Percentiles rank a stretch among this genome's conserved stretches.
Conservation (phyloP, 1,140 invertebrate genomes). For the Contarinia nasturtii region DNA sequence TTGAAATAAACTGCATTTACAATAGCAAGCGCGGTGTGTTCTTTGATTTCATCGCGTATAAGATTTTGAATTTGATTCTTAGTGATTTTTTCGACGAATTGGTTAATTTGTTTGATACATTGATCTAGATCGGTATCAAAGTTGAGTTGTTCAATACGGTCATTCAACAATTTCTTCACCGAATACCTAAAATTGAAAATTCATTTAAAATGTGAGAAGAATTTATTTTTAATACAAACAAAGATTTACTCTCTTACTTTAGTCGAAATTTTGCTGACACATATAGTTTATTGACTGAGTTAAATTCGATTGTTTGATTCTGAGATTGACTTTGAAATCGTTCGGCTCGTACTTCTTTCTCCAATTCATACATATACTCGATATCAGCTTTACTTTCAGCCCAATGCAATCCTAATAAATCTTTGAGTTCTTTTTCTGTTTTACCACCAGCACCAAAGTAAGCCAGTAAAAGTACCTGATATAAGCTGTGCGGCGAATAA, state of each 20-base stretch:
- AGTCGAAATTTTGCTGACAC: slow-evolving; percentile 29
- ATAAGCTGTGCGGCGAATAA: slow-evolving; percentile 72
- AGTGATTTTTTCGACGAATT: slow-evolving; percentile 60
- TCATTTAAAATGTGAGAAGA: too few relatives aligned
- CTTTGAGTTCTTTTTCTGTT: slow-evolving; percentile 46
- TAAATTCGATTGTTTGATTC: slow-evolving; percentile 36
- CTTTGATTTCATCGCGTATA: slow-evolving; percentile 28
- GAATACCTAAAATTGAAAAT: slow-evolving; percentile 43
- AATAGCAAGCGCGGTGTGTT: slow-evolving; percentile 49
- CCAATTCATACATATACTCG: slow-evolving; percentile 39
- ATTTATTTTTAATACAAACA: too few relatives aligned
- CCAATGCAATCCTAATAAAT: slow-evolving; percentile 31
- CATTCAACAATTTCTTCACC: slow-evolving; percentile 37
- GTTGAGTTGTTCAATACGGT: slow-evolving; percentile 43
- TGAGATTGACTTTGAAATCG: slow-evolving; percentile 26
- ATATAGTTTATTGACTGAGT: slow-evolving; percentile 56
- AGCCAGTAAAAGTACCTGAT: slow-evolving; percentile 56
- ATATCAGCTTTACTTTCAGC: slow-evolving; percentile 38
- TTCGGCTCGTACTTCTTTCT: slow-evolving; percentile 30
- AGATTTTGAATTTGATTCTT: slow-evolving; percentile 62
- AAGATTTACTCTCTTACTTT: slow-evolving; percentile 7
- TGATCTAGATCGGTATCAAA: slow-evolving; percentile 38
- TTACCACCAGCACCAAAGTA: slow-evolving; percentile 53
- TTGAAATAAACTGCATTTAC: slow-evolving; percentile 86
- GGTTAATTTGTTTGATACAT: slow-evolving; percentile 46